Percentiles rank a stretch among this genome's conserved stretches.
These are phyloP conservation scores for Lithophane ornitopus DNA, from an alignment of 2,888 invertebrate species.

Conservation along the genomic window DNA sequence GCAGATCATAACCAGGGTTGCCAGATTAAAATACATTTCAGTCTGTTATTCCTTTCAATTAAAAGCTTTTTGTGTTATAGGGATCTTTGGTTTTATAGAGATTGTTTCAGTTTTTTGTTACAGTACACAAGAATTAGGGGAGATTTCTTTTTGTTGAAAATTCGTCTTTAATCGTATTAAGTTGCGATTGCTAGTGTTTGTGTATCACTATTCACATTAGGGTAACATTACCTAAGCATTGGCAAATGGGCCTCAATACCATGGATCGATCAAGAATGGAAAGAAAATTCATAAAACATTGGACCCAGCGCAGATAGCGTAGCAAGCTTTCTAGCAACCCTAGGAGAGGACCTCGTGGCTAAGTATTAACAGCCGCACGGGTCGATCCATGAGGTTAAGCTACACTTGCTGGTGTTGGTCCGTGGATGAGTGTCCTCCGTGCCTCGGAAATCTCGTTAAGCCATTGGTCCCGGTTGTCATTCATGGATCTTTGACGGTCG, in stretches of 20 bases:
- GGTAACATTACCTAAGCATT: not conserved
- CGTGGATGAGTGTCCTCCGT: no score
- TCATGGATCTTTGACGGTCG: no score
- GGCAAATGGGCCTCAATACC: not conserved
- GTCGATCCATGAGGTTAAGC: no score
- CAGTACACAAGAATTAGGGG: not conserved
- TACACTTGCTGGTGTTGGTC: no score
- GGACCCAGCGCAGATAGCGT: no score
- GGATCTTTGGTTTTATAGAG: not conserved
- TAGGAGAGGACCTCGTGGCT: no score
- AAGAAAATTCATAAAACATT: no score
- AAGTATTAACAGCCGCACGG: no score
- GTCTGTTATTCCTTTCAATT: not conserved
- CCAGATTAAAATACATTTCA: constrained; percentile 10
- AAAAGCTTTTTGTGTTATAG: not conserved
- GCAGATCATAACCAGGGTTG: constrained; percentile 62
- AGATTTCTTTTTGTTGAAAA: not conserved
- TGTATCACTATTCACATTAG: not conserved
- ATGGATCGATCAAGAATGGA: not conserved
- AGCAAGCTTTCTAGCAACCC: no score
- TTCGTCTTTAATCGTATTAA: not conserved
- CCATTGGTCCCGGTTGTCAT: no score
- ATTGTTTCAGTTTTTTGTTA: not conserved
- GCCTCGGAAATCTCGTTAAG: no score
- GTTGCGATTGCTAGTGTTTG: not conserved